Percentiles rank a stretch among this genome's conserved stretches.
phyloP scores from a whole-genome alignment of 2,888 invertebrate species.

The Rhorus exstirpatorius region DNA sequence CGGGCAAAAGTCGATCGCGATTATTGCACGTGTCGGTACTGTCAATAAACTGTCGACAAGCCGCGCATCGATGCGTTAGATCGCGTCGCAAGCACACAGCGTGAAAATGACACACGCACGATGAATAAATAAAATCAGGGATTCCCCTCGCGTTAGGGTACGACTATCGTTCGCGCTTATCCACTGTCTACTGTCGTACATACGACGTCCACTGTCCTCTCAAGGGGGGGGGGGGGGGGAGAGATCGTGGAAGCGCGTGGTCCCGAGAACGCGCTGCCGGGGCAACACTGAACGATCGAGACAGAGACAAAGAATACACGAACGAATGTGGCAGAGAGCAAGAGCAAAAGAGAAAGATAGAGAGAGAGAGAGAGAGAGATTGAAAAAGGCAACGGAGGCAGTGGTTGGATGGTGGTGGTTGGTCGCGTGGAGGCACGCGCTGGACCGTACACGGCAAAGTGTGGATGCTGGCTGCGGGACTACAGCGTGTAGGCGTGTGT shows the following conservation, averaged over 20 bases:
- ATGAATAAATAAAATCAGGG: constrained; percentile 46
- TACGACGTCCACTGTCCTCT: constrained; percentile 74
- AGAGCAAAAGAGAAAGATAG: constrained; percentile 46
- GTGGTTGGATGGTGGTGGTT: constrained; percentile 84
- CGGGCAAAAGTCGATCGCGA: background rate
- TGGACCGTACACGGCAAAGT: constrained; percentile 85
- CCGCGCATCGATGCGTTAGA: constrained; percentile 55
- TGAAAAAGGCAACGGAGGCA: constrained; percentile 72
- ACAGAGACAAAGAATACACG: constrained; percentile 51
- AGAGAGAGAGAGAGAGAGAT: constrained; percentile 54
- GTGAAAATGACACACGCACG: constrained; percentile 37
- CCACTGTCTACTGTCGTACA: constrained; percentile 72
- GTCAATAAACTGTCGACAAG: constrained; percentile 66
- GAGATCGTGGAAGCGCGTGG: constrained; percentile 71
- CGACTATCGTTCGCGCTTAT: constrained; percentile 74
- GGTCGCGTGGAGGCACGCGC: constrained; percentile 86
- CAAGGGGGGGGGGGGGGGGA: constrained; percentile 75
- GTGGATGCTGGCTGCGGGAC: constrained; percentile 85
- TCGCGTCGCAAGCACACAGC: constrained; percentile 7
- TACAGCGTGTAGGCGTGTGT: constrained; percentile 84
- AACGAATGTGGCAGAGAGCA: constrained; percentile 12
- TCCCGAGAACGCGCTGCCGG: constrained; percentile 63
- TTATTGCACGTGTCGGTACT: constrained; percentile 8
- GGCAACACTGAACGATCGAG: constrained; percentile 41
- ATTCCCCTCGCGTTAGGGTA: constrained; percentile 62